Conservation (phyloP, 2,113 vertebrate species). For the Nothocercus nigrocapillus region DNA sequence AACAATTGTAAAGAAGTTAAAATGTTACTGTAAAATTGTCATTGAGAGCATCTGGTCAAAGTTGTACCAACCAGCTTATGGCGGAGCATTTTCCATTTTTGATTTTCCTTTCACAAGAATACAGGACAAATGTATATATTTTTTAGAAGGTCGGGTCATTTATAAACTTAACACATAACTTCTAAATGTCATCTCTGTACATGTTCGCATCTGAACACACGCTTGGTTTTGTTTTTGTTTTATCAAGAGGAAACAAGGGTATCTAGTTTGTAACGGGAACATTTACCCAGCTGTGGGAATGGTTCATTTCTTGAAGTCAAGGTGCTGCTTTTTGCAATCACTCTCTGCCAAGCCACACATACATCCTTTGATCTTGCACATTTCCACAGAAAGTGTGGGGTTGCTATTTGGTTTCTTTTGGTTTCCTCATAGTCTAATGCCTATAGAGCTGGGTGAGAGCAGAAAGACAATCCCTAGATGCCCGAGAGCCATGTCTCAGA, state of each 20-base stretch:
- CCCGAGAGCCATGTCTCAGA: not conserved
- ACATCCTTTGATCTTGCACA: not conserved
- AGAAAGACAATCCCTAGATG: rapidly evolving
- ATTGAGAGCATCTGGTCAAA: not conserved
- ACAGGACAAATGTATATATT: not conserved
- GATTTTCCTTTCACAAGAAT: not conserved
- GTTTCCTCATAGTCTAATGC: not conserved
- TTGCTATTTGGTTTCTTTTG: not conserved
- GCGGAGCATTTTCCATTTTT: not conserved
- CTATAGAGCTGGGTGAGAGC: not conserved
- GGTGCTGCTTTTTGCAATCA: not conserved
- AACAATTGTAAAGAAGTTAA: not conserved
- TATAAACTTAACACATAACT: not conserved
- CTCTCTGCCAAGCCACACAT: not conserved
- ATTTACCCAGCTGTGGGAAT: not conserved
- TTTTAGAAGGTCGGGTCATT: not conserved
- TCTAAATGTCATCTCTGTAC: not conserved
- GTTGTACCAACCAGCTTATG: not conserved
- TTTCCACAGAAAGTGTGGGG: not conserved
- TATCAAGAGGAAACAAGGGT: not conserved
- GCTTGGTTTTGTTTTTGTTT: not conserved
- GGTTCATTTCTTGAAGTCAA: not conserved
- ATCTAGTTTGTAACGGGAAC: not conserved
- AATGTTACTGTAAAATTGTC: not conserved
- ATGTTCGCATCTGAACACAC: not conserved